Conservation (phyloP, 1,140 invertebrate species). For the Aphaenogaster rudis region DNA sequence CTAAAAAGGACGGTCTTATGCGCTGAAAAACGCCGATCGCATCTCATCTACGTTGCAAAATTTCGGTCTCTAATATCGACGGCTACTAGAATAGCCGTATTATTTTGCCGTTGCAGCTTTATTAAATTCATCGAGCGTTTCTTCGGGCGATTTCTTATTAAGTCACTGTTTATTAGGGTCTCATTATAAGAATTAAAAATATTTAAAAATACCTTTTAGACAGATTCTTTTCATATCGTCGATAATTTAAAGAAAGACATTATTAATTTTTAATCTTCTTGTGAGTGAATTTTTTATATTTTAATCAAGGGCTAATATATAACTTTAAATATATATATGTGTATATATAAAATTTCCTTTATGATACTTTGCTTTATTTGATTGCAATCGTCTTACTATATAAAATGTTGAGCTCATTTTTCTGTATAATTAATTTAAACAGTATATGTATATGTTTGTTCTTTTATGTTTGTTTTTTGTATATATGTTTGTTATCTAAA, state of each 20-base stretch:
- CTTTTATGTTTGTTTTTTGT: too few relatives aligned
- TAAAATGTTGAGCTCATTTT: neutral
- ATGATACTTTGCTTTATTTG: neutral
- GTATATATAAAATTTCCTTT: neutral
- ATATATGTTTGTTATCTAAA: neutral
- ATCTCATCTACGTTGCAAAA: slow-evolving; percentile 31
- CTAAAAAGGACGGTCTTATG: neutral
- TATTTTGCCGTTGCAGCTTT: slow-evolving; percentile 28
- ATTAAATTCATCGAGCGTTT: slow-evolving; percentile 51
- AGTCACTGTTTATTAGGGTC: slow-evolving; percentile 42
- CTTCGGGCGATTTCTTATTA: slow-evolving; percentile 28
- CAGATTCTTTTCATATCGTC: neutral
- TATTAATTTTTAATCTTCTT: slow-evolving; percentile 26
- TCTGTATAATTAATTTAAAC: neutral
- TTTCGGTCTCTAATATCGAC: slow-evolving; percentile 45
- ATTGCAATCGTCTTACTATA: neutral
- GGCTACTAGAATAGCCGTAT: slow-evolving; percentile 27
- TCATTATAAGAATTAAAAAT: slow-evolving; percentile 47
- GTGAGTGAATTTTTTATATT: neutral
- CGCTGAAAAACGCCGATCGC: neutral
- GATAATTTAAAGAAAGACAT: slow-evolving; percentile 3
- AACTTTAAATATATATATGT: too few relatives aligned
- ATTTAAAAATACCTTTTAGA: slow-evolving; percentile 1
- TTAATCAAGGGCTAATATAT: neutral
- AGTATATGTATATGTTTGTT: neutral